Evolutionary conservation across 2,113 vertebrate species (phyloP).

Genomic region (Panthera uncia): DNA sequence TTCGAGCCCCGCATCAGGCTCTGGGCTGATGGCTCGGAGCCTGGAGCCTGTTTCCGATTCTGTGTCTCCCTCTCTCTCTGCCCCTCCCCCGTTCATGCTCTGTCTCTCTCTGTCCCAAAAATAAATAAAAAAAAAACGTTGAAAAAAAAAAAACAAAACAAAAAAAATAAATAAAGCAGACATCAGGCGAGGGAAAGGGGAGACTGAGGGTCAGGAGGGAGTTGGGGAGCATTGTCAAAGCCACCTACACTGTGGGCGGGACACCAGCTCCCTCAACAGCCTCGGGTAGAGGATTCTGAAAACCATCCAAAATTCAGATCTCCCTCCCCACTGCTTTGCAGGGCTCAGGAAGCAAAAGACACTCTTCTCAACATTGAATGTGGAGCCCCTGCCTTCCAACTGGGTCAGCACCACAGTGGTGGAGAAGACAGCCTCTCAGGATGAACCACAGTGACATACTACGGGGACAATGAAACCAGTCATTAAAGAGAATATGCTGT

Average conservation of each 20-base stretch:
- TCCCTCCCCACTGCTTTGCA: not conserved
- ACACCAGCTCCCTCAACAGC: not conserved
- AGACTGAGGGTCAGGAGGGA: not conserved
- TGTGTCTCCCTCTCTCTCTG: too few relatives aligned
- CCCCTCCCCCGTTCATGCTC: too few relatives aligned
- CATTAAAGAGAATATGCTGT: not conserved
- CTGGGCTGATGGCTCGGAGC: too few relatives aligned
- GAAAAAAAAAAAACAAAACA: too few relatives aligned
- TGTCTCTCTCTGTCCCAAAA: too few relatives aligned
- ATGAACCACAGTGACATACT: fast-evolving
- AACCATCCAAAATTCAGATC: not conserved
- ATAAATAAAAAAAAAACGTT: too few relatives aligned
- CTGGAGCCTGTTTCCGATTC: too few relatives aligned
- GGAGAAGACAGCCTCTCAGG: not conserved
- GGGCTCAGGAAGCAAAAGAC: fast-evolving
- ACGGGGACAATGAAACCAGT: not conserved
- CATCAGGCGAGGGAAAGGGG: not conserved
- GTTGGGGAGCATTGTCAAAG: not conserved
- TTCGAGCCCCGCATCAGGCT: too few relatives aligned
- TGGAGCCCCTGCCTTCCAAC: not conserved
- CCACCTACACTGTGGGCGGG: not conserved
- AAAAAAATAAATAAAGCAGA: too few relatives aligned
- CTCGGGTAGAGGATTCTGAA: not conserved
- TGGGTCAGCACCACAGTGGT: not conserved
- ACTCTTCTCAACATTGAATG: fast-evolving